phyloP scores from a whole-genome alignment of 2,113 vertebrate genomes.

The Terrapene triunguis region DNA sequence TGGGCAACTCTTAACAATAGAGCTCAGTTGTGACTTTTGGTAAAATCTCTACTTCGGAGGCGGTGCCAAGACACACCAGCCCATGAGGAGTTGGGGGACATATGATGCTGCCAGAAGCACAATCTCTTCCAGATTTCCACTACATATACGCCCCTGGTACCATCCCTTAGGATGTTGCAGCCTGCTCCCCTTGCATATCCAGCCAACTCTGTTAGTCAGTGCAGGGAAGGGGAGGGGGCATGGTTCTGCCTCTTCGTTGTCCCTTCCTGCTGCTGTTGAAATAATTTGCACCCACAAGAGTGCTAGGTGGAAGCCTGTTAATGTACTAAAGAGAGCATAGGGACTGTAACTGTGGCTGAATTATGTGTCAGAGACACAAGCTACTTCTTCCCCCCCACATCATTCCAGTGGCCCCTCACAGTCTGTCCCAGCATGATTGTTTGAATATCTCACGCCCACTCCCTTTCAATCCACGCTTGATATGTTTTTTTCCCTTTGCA shows the following conservation, averaged over 20 bases:
- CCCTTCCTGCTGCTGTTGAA: background rate
- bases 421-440: background rate
- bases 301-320: no score
- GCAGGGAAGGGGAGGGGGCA: background rate
- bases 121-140: background rate
- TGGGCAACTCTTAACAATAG: no score
- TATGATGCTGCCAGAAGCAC: background rate
- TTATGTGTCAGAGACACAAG: background rate
- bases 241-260: background rate
- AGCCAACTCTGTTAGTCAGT: background rate
- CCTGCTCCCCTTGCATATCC: background rate
- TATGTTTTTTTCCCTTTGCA: background rate
- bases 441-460: background rate
- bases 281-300: background rate
- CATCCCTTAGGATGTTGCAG: background rate
- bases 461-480: conserved; percentile 5
- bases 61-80: background rate
- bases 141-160: background rate
- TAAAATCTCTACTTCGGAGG: background rate
- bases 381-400: background rate
- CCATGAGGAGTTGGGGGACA: background rate
- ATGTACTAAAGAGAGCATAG: background rate
- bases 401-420: rapidly evolving
- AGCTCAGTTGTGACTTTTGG: no score
- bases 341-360: background rate